These are phyloP conservation scores for Metopolophium dirhodum DNA, from an alignment of 1,140 invertebrate genomes.

Conservation along the genomic window DNA sequence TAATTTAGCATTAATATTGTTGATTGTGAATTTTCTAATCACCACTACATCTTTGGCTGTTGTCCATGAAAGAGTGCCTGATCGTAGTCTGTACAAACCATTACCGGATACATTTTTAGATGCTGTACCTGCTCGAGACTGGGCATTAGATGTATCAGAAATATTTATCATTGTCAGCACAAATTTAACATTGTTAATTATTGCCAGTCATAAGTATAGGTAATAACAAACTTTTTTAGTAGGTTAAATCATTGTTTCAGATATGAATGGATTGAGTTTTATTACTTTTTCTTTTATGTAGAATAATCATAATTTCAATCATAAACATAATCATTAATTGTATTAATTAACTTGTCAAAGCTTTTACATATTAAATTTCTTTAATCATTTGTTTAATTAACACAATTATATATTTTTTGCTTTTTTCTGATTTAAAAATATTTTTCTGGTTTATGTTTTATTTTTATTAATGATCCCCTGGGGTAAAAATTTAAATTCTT, in stretches of 20 bases:
- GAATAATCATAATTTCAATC: neutral
- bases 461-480: neutral
- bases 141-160: constrained; percentile 84
- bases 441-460: neutral
- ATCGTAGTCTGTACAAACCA: constrained; percentile 72
- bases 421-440: neutral
- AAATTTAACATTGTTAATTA: constrained; percentile 74
- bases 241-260: neutral
- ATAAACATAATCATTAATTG: neutral
- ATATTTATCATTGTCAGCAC: constrained; percentile 83
- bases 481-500: neutral
- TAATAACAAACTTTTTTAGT: constrained; percentile 61
- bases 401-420: neutral
- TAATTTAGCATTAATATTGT: constrained; percentile 69
- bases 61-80: constrained; percentile 84
- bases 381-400: neutral
- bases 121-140: constrained; percentile 72
- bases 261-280: neutral
- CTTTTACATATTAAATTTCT: neutral
- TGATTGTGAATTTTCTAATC: constrained; percentile 70
- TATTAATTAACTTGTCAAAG: neutral
- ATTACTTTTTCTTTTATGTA: neutral
- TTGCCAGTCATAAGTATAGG: constrained; percentile 85
- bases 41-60: constrained; percentile 77
- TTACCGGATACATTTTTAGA: constrained; percentile 84